Percentiles rank a stretch among this genome's conserved stretches.
These are phyloP conservation scores for Cephalotes varians DNA, from an alignment of 2,888 invertebrate genomes.

Conservation along the genomic window DNA sequence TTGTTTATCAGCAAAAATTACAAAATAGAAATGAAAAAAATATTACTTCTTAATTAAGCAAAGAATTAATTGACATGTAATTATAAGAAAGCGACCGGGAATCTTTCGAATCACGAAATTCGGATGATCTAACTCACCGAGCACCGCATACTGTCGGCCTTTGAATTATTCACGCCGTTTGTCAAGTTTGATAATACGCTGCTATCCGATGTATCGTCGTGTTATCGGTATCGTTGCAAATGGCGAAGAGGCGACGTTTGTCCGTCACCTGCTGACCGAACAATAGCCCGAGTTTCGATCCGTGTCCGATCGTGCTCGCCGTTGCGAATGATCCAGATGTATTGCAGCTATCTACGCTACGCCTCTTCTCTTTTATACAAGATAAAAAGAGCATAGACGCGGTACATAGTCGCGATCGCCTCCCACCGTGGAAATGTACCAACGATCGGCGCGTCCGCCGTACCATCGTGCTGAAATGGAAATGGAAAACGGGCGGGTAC, in stretches of 20 bases:
- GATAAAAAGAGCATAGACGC: conserved; percentile 79
- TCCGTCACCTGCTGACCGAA: conserved; percentile 6
- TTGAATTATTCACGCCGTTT: not conserved
- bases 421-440: conserved; percentile 68
- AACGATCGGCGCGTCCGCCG: not conserved
- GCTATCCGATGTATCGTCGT: not conserved
- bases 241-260: not conserved
- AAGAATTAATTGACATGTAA: not conserved
- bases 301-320: conserved; percentile 35
- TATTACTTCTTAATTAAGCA: not conserved
- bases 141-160: conserved; percentile 64
- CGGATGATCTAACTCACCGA: conserved; percentile 66
- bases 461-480: conserved; percentile 15
- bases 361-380: conserved; percentile 82
- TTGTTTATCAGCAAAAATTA: not conserved
- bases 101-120: not conserved
- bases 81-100: not conserved
- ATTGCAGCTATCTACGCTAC: conserved; percentile 75
- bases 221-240: not conserved
- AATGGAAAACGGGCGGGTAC: conserved; percentile 33
- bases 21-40: not conserved
- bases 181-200: not conserved
- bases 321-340: conserved; percentile 75
- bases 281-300: not conserved
- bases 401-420: conserved; percentile 52